phyloP scores from a whole-genome alignment of 2,797 vertebrate genomes.

The Chelmon rostratus region DNA sequence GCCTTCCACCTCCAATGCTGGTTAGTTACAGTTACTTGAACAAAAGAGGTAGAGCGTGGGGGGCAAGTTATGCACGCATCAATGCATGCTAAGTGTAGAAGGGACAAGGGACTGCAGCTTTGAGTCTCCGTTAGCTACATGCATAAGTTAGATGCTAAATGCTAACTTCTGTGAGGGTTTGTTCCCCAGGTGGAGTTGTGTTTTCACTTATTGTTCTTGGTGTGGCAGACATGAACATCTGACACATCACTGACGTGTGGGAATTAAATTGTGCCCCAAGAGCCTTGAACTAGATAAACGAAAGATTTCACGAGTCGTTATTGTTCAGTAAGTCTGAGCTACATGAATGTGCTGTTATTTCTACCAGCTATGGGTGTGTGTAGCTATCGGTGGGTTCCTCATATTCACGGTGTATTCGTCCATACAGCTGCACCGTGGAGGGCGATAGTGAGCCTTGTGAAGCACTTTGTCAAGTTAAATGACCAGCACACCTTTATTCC shows the following conservation, averaged over 20 bases:
- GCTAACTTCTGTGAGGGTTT: neutral
- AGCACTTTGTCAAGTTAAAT: constrained; percentile 12
- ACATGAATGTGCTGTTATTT: neutral
- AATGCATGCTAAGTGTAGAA: neutral
- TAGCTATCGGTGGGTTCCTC: neutral
- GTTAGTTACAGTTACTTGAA: constrained; percentile 73
- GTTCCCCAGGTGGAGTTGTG: neutral
- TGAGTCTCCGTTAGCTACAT: neutral
- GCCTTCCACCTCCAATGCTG: constrained; percentile 99
- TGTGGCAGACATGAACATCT: neutral
- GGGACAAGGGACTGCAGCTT: too few relatives aligned
- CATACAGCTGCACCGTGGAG: neutral
- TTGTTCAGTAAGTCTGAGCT: neutral
- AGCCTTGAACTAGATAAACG: too few relatives aligned
- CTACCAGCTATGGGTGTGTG: too few relatives aligned
- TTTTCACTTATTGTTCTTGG: neutral
- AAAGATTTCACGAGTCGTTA: neutral
- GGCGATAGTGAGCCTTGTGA: constrained; percentile 15
- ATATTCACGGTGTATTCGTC: neutral
- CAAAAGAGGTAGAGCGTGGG: neutral
- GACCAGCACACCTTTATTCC: neutral
- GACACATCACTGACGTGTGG: neutral
- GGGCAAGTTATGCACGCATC: neutral
- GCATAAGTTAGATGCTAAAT: neutral
- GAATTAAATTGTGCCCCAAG: neutral